Evolutionary conservation across 2,797 vertebrate genomes (phyloP), one percentile per base, ranked within the genome.

Genomic region (Anniella stebbinsi): DNA sequence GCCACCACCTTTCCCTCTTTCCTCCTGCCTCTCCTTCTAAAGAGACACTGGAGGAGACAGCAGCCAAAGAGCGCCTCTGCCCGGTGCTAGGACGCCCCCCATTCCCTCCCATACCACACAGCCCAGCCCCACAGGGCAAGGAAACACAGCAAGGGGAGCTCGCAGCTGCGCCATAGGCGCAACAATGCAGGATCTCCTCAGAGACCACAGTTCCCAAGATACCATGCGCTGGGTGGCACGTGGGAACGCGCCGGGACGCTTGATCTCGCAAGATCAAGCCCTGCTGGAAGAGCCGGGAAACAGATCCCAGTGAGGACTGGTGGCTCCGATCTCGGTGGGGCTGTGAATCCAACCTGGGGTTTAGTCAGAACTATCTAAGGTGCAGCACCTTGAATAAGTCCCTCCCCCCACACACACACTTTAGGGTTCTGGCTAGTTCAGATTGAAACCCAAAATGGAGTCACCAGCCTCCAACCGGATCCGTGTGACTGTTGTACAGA

Each of bases 161-260:
- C 60, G 66, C 80, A 4, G 18, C 13, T n/a, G 80, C 63, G 38
- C 54, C 33, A 63, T 51, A 41, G n/a, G 21, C 1, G 45, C 45
- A 2, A 11, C 15, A 45, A 21, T 18, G 57, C 23, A 15, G 51
- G 41, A 17, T n/a, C 0, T 2, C 1, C 0, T 12, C 1, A 12
- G 23, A 4, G 90, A 96, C 96, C 94, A 94, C 96, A 89, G 67
- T n/a, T 92, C 92, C 96, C 96, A 84, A 77, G 17, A 48, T 3
- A 76, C 93, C 36, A 4, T 25, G 92, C 88, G 84, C 23, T 10
- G n/a, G 18, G 54, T 18, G 1, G 1, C 0, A 13, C 4, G 2
- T 0, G 0, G 0, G 0, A 6, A 25, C 83, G 57, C 38, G 0
- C 63, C 80, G 95, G 94, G 93, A 93, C 10, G 18, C 88, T 93